Base-by-base conservation (phyloP, 2,888 invertebrate species). In the Mayetiola destructor region DNA sequence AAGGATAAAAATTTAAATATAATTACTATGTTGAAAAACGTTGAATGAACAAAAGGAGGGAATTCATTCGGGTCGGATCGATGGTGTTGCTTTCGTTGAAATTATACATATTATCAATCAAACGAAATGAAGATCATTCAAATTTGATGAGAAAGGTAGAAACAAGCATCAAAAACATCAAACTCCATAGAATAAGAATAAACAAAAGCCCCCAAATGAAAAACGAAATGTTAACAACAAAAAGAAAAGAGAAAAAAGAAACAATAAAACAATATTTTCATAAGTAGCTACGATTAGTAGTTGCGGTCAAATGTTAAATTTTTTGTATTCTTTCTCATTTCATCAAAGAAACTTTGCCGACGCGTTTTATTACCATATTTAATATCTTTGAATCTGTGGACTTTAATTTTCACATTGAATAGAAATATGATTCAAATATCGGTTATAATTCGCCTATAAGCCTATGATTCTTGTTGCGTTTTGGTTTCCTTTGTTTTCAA, bases 261-360 rank as follows among this genome's bases (percentile, higher is more conserved):
- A 48, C 23, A 27, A 42, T 12, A 39, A 16, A 18, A 23, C 5
- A 42, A 42, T 20, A 42, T 42, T 48, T 48, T 27, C 48, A 48
- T 48, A 48, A 48, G 48, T 48, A 48, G 48, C 48, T 27, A 27
- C 48, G 48, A 48, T 48, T 48, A 48, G 23, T n/a, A n/a, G 48
- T 27, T 48, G 48, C 29, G 48, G 48, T 48, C 27, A 48, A 27
- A 27, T 27, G 27, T 27, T 48, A 48, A 48, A 48, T 48, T 48
- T 27, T 48, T 48, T 48, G n/a, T n/a, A n/a, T n/a, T n/a, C n/a
- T n/a, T n/a, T n/a, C n/a, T n/a, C n/a, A 48, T 27, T 48, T 27
- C 29, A n/a, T n/a, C 42, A 42, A 48, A 48, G 48, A 48, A 48
- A 27, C 48, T 27, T 27, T 27, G 48, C 48, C 48, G 48, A 39